These are phyloP conservation scores for Chlorops oryzae DNA, from an alignment of 1,140 invertebrate species.

Conservation along the genomic window DNA sequence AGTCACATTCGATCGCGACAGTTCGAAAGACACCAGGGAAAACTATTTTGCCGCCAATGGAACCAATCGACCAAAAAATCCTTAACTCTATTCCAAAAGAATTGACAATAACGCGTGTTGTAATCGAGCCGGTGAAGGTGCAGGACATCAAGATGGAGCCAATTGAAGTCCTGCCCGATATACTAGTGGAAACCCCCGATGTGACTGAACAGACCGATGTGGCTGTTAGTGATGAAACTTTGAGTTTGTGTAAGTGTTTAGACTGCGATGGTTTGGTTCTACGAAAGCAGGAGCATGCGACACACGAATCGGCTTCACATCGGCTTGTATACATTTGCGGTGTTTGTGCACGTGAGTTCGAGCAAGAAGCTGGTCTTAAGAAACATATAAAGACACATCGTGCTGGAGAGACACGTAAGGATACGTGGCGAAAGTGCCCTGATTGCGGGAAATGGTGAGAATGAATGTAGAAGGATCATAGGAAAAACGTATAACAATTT, in stretches of 20 bases:
- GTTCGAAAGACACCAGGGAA: not conserved
- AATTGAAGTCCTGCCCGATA: no score
- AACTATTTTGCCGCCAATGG: not conserved
- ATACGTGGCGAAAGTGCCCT: constrained; percentile 47
- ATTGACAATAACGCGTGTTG: no score
- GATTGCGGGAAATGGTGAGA: constrained; percentile 53
- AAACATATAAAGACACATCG: constrained; percentile 43
- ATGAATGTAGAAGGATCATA: constrained; percentile 10
- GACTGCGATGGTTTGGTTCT: constrained; percentile 37
- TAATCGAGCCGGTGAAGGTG: no score
- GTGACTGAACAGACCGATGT: no score
- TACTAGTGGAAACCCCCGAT: no score
- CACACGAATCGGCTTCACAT: constrained; percentile 32
- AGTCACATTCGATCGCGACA: not conserved
- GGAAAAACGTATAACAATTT: not conserved
- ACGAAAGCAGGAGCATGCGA: constrained; percentile 25
- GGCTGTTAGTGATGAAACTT: no score
- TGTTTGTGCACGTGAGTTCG: constrained; percentile 40
- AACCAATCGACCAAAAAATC: no score
- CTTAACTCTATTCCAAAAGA: no score
- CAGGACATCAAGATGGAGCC: no score
- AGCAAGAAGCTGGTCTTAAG: constrained; percentile 32
- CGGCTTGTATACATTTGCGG: constrained; percentile 32
- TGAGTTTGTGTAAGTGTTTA: constrained; percentile 36
- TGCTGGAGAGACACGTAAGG: constrained; percentile 31